phyloP scores from a whole-genome alignment of 2,113 vertebrate species.

The Aplodontia rufa region DNA sequence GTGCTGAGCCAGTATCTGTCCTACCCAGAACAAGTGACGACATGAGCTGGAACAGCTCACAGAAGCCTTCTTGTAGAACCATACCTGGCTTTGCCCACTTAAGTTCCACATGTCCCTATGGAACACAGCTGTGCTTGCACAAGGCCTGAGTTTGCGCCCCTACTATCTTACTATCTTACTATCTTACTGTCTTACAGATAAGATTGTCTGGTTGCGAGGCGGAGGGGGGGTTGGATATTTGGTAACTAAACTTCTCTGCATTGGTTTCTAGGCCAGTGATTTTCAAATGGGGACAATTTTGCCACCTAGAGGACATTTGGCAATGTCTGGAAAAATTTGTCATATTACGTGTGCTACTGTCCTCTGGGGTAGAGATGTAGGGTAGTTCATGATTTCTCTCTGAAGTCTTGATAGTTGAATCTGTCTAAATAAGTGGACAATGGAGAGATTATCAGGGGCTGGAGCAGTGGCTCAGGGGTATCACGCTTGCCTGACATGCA shows the following conservation, averaged over 20 bases:
- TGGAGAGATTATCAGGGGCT: not conserved
- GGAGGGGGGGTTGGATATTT: not conserved
- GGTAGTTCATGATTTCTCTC: not conserved
- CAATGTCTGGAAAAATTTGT: not conserved
- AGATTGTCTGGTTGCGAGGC: accelerated
- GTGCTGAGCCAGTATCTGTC: not conserved
- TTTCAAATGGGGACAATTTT: not conserved
- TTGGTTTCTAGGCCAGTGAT: not conserved
- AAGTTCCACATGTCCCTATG: accelerated
- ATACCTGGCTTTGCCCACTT: not conserved
- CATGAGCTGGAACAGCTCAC: not conserved
- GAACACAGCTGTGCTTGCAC: not conserved
- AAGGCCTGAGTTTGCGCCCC: not conserved
- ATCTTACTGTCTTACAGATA: not conserved
- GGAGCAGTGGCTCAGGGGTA: no score
- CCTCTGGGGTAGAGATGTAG: not conserved
- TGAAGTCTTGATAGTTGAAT: not conserved
- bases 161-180: no score
- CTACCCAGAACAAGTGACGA: not conserved
- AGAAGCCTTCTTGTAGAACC: not conserved
- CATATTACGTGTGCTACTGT: not conserved
- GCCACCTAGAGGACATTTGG: not conserved
- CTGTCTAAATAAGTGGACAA: not conserved
- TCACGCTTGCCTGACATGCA: no score
- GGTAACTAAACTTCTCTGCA: not conserved